A percentile compares a stretch with the other conserved stretches of the same genome.
Conservation (phyloP, 1,140 invertebrate species). For the Nephila pilipes region DNA sequence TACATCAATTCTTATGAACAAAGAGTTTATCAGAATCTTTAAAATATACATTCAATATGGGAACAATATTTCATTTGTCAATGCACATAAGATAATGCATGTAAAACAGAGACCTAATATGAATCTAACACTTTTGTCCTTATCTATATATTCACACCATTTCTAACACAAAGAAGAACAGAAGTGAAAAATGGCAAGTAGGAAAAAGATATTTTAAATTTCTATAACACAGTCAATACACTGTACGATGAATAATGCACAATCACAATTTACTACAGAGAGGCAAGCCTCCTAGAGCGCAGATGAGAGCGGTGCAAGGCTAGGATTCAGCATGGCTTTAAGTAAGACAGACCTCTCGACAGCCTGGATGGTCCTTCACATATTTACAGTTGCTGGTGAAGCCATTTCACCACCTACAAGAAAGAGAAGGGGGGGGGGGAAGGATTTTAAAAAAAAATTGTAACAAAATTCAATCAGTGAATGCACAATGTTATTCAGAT, state of each 20-base stretch:
- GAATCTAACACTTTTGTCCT: too few species aligned
- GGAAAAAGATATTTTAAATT: background rate
- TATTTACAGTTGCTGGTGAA: slow-evolving; percentile 3
- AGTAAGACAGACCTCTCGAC: slow-evolving; percentile 6
- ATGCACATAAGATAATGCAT: too few species aligned
- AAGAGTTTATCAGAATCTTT: too few species aligned
- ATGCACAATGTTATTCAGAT: too few species aligned
- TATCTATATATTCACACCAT: too few species aligned
- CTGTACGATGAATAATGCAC: background rate
- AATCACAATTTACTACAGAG: slow-evolving; percentile 34
- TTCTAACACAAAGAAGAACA: background rate
- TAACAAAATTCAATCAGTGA: too few species aligned
- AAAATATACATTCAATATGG: too few species aligned
- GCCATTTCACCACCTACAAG: slow-evolving; percentile 18
- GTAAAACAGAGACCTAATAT: too few species aligned
- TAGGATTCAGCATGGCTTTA: slow-evolving; percentile 34
- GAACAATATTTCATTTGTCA: too few species aligned
- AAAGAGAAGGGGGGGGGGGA: background rate
- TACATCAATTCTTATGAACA: too few species aligned
- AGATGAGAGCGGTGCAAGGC: slow-evolving; percentile 1
- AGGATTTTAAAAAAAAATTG: background rate
- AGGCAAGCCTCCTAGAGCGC: background rate
- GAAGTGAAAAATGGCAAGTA: background rate
- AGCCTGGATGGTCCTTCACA: slow-evolving; percentile 13
- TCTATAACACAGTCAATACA: background rate